Percentiles rank a stretch among this genome's conserved stretches.
Conservation (phyloP, 1,140 invertebrate species). For the Lanistes nyassanus region DNA sequence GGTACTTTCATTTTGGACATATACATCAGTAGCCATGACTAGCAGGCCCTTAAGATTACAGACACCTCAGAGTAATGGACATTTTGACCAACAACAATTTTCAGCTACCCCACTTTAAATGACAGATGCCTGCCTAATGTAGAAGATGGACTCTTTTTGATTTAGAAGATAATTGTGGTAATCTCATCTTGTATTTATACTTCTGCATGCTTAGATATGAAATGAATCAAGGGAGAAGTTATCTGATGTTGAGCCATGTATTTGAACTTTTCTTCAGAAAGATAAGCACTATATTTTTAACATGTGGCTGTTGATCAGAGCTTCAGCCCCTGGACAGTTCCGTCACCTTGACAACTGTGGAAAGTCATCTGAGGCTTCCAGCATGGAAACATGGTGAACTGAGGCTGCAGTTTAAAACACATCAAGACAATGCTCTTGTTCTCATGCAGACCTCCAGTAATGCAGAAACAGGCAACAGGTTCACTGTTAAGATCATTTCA, state of each 20-base stretch:
- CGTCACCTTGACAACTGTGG: slow-evolving; percentile 91
- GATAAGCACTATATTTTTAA: not conserved
- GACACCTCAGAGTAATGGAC: no score
- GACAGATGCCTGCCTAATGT: no score
- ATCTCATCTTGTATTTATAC: no score
- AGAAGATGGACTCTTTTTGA: no score
- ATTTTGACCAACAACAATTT: no score
- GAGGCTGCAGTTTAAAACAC: slow-evolving; percentile 91
- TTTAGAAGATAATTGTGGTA: no score
- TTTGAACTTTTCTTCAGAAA: not conserved
- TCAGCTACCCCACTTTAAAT: no score
- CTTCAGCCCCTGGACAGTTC: slow-evolving; percentile 35
- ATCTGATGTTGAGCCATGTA: not conserved
- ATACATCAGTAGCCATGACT: no score
- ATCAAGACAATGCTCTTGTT: slow-evolving; percentile 86
- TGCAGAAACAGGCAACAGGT: slow-evolving; percentile 41
- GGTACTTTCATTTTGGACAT: slow-evolving; percentile 70
- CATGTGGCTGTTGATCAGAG: slow-evolving; percentile 29
- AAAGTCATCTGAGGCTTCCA: slow-evolving; percentile 90
- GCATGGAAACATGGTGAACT: slow-evolving; percentile 92
- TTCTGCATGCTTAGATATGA: no score
- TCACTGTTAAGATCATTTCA: slow-evolving; percentile 45
- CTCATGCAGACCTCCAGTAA: slow-evolving; percentile 78
- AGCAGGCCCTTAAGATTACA: no score
- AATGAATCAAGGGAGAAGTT: not conserved